Base-by-base conservation (phyloP, 2,888 invertebrate genomes). In the Apotomis capreana region DNA sequence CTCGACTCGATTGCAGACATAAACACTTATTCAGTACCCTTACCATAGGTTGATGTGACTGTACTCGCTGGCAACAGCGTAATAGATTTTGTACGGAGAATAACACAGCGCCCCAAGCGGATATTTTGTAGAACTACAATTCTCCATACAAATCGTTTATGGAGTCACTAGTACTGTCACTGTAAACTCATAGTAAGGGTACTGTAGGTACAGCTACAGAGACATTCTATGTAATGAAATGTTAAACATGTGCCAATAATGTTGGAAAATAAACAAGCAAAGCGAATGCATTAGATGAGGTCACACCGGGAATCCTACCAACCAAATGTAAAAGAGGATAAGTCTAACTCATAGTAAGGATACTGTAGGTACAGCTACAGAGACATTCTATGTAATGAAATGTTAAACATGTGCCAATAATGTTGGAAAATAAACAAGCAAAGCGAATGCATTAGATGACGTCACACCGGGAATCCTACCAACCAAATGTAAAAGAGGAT, bases 281-380 rank as follows among this genome's bases (percentile, higher is more conserved):
- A 59, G 69, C 54, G 69, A 74, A 75, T 70, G 73, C 74, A 75
- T 75, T 71, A 67, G 52, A 57, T 75, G 73, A 72, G 70, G 69
- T 72, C 74, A 75, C 55, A 40, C 59, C 55, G 58, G 8, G 15
- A 15, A 65, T 58, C 5, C 49, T 49, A 10, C 3, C 15, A n/a
- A 44, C 44, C 6, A 3, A 44, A 10, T 4, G 5, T 2, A 60
- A 44, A 46, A 44, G 46, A 37, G 9, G 9, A 44, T 13, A 46
- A 15, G 9, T 13, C 13, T 44, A 9, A n/a, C n/a, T n/a, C n/a
- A n/a, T n/a, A n/a, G n/a, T n/a, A n/a, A n/a, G n/a, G n/a, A n/a
- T n/a, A n/a, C 26, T 26, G 26, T 26, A 26, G 26, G 26, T 26
- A 26, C 26, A 9, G 63, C 40, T 51, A 71, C 67, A 62, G 12